Evolutionary conservation across 2,797 vertebrate species (phyloP).

Genomic region (Pseudomugil gertrudae): DNA sequence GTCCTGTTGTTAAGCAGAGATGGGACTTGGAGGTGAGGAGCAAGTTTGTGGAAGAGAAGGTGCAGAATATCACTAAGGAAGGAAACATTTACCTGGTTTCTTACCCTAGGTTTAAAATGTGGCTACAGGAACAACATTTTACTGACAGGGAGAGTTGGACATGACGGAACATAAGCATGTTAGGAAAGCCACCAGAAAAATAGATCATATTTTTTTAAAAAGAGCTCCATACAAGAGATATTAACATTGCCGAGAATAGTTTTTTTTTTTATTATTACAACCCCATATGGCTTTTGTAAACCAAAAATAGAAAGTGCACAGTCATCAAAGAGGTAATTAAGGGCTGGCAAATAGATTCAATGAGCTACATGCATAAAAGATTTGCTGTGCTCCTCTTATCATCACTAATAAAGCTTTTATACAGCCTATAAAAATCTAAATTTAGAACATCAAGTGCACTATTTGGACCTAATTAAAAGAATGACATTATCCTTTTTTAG

Average conservation of each 20-base stretch:
- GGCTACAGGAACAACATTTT: too few species aligned
- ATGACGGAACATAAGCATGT: too few species aligned
- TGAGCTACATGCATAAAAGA: constrained; percentile 27
- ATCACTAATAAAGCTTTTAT: constrained; percentile 24
- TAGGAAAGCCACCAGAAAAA: too few species aligned
- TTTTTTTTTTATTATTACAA: constrained; percentile 33
- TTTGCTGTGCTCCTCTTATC: constrained; percentile 2
- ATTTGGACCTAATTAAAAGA: constrained; percentile 2
- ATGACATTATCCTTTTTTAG: not conserved
- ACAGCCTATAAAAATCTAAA: constrained; percentile 23
- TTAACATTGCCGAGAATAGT: constrained; percentile 20
- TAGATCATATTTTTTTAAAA: too few species aligned
- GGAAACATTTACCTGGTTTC: too few species aligned
- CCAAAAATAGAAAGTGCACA: constrained; percentile 27
- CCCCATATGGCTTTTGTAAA: constrained; percentile 16
- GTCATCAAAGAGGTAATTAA: constrained; percentile 29
- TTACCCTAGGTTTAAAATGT: too few species aligned
- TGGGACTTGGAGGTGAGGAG: too few species aligned
- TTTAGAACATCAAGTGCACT: constrained; percentile 7
- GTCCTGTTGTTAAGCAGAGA: too few species aligned
- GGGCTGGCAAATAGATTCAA: constrained; percentile 19
- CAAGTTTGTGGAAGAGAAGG: too few species aligned
- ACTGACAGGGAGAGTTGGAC: too few species aligned
- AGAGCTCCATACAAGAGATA: too few species aligned
- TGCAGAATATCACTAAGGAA: too few species aligned